phyloP scores from a whole-genome alignment of 2,888 invertebrate species.

The Linnaemya tessellans region DNA sequence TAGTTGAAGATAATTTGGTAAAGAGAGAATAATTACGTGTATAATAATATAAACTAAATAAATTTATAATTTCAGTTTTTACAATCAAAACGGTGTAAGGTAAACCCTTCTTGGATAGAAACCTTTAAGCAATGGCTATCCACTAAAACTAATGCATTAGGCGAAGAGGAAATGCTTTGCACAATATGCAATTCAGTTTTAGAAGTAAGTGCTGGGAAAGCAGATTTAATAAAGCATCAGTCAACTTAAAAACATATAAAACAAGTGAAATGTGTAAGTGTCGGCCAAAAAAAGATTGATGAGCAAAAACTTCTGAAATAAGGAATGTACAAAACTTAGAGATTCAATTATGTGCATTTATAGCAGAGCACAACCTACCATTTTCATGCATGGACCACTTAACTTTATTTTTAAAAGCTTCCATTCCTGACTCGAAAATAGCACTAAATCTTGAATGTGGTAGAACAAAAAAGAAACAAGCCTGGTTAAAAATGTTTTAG shows the following conservation, averaged over 20 bases:
- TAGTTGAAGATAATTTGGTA: no score
- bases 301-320: background rate
- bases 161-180: constrained; percentile 69
- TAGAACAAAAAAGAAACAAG: background rate
- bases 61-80: background rate
- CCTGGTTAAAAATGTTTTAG: constrained; percentile 1
- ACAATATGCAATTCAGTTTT: constrained; percentile 18
- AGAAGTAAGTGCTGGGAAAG: background rate
- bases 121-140: constrained; percentile 10
- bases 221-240: constrained; percentile 1
- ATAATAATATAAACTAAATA: no score
- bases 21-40: no score
- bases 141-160: constrained; percentile 7
- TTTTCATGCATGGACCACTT: constrained; percentile 16
- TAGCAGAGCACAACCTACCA: background rate
- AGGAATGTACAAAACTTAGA: background rate
- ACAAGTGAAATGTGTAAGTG: background rate
- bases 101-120: constrained; percentile 15
- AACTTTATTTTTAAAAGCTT: constrained; percentile 1
- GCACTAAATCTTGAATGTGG: background rate
- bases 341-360: background rate
- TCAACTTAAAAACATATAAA: constrained; percentile 16
- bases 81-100: background rate
- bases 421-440: constrained; percentile 5
- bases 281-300: background rate